These are phyloP conservation scores for Chaetogeoica ovagalla DNA, from an alignment of 2,888 invertebrate species.

Conservation along the genomic window DNA sequence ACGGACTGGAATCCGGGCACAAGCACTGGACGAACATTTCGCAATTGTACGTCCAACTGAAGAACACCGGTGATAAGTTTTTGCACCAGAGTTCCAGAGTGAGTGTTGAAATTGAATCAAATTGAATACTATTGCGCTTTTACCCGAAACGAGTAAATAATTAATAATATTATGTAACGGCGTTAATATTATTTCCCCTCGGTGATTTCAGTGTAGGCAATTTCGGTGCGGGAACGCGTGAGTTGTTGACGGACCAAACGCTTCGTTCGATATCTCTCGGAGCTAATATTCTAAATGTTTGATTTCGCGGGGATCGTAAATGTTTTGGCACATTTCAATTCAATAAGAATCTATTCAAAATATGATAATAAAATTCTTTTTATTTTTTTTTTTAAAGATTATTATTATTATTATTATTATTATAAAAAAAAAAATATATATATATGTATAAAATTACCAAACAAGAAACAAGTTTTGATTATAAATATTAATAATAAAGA, in stretches of 20 bases:
- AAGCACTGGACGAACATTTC: constrained; percentile 70
- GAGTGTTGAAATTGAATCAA: not conserved
- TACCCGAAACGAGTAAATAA: not conserved
- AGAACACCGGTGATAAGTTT: constrained; percentile 67
- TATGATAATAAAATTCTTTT: too few relatives aligned
- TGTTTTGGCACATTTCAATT: too few relatives aligned
- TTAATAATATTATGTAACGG: not conserved
- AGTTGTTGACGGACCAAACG: not conserved
- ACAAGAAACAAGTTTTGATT: too few relatives aligned
- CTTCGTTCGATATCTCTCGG: too few relatives aligned
- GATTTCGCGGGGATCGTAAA: too few relatives aligned
- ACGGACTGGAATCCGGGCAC: constrained; percentile 60
- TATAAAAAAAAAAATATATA: too few relatives aligned
- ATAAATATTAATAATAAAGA: too few relatives aligned
- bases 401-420: too few relatives aligned
- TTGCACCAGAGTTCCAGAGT: constrained; percentile 34
- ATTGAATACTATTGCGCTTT: not conserved
- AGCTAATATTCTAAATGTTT: too few relatives aligned
- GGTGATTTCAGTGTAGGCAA: not conserved
- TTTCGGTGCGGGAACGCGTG: not conserved
- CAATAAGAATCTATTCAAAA: too few relatives aligned
- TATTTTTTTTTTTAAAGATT: too few relatives aligned
- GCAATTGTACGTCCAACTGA: constrained; percentile 69
- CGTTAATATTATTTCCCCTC: not conserved
- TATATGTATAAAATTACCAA: too few relatives aligned